These are phyloP conservation scores for Lithobates pipiens DNA, from an alignment of 2,797 vertebrate species.

Conservation along the genomic window DNA sequence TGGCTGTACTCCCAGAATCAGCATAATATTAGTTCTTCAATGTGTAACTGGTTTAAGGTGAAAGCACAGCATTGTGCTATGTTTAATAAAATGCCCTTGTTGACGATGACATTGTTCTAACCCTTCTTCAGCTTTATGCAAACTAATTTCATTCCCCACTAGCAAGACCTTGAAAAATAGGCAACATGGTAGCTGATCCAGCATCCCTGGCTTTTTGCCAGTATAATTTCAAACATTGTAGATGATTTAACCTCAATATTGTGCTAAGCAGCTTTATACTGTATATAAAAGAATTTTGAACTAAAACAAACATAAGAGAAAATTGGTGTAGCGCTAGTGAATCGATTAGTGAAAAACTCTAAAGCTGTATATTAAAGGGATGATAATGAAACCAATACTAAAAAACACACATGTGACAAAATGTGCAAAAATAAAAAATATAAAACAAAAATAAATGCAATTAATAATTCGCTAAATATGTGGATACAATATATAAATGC, in stretches of 20 bases:
- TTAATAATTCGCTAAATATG: no score
- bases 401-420: no score
- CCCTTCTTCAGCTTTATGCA: background rate
- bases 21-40: constrained; percentile 23
- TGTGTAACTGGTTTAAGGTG: background rate
- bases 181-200: background rate
- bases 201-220: background rate
- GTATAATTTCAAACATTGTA: background rate
- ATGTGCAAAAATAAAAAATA: no score
- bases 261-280: no score
- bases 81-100: constrained; percentile 19
- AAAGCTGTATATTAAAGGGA: no score
- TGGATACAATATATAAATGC: no score
- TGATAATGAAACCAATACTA: no score
- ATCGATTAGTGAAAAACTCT: no score
- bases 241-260: background rate
- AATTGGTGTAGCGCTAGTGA: no score
- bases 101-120: constrained; percentile 20
- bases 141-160: background rate
- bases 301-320: background rate
- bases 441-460: no score
- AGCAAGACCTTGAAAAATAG: constrained; percentile 6
- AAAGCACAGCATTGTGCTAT: background rate
- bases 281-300: no score
- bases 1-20: constrained; percentile 40